Conservation (phyloP, 1,140 invertebrate genomes). For the Rhyzopertha dominica region DNA sequence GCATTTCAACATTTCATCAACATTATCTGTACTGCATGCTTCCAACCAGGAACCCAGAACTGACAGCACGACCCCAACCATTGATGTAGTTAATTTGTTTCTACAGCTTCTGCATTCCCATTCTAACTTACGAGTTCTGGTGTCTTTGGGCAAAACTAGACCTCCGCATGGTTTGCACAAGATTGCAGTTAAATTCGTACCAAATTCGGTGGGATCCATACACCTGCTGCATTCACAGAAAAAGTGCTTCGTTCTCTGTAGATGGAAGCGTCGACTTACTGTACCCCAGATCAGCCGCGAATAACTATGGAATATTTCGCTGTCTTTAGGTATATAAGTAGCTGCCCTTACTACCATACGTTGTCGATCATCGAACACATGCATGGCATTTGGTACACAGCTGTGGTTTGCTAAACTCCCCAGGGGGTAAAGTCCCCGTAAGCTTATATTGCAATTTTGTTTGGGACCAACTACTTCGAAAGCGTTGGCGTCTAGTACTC, state of each 20-base stretch:
- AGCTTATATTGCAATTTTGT: conserved; percentile 46
- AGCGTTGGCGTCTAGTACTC: conserved; percentile 67
- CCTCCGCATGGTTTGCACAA: conserved; percentile 49
- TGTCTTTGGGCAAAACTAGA: conserved; percentile 45
- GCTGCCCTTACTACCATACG: conserved; percentile 60
- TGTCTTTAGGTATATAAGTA: conserved; percentile 56
- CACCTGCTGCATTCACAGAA: conserved; percentile 66
- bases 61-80: conserved; percentile 46
- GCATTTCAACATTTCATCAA: conserved; percentile 48
- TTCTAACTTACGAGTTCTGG: conserved; percentile 37
- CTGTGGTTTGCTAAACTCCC: conserved; percentile 69
- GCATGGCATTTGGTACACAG: conserved; percentile 69
- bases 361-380: conserved; percentile 55
- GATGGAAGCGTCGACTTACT: conserved; percentile 56
- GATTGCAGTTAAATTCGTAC: conserved; percentile 44
- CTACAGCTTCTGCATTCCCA: conserved; percentile 52
- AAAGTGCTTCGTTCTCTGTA: conserved; percentile 70
- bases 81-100: conserved; percentile 41
- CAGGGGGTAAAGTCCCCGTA: conserved; percentile 67
- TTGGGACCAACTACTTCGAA: conserved; percentile 58
- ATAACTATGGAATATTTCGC: conserved; percentile 69
- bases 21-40: conserved; percentile 44
- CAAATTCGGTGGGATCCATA: conserved; percentile 58
- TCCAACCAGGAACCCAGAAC: conserved; percentile 48
- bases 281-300: conserved; percentile 70